phyloP scores from a whole-genome alignment of 2,113 vertebrate genomes.

The Syngnathus floridae region DNA sequence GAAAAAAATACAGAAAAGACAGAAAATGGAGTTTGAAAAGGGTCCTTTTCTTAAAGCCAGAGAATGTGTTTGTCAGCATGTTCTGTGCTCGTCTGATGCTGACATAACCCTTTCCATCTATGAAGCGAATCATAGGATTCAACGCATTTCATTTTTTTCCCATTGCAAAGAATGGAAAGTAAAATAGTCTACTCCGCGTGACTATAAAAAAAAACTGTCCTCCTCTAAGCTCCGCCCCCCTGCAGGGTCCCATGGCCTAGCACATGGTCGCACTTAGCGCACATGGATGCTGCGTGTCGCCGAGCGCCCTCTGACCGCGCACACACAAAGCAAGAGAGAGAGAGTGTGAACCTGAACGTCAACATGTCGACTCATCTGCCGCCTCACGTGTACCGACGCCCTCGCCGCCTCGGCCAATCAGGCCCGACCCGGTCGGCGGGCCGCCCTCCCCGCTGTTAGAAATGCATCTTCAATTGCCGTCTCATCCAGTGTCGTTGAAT shows the following conservation, averaged over 20 bases:
- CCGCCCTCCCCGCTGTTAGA: conserved; percentile 13
- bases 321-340: too few species aligned
- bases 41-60: conserved; percentile 8
- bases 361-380: conserved; percentile 49
- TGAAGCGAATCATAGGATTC: neutral
- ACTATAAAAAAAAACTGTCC: neutral
- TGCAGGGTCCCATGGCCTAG: conserved; percentile 2
- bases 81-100: conserved; percentile 25
- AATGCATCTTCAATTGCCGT: neutral
- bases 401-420: conserved; percentile 28
- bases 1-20: too few species aligned
- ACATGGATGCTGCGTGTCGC: conserved; percentile 19
- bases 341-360: too few species aligned
- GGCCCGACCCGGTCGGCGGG: conserved; percentile 12
- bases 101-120: neutral
- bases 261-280: conserved; percentile 27
- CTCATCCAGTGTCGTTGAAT: neutral
- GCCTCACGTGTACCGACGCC: conserved; percentile 53
- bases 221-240: neutral
- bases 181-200: neutral
- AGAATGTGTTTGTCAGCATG: neutral
- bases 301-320: neutral
- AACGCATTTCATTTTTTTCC: neutral
- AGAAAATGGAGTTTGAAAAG: neutral
- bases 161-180: neutral